Base-by-base conservation (phyloP, 2,888 invertebrate genomes). In the Calameuta filiformis region DNA sequence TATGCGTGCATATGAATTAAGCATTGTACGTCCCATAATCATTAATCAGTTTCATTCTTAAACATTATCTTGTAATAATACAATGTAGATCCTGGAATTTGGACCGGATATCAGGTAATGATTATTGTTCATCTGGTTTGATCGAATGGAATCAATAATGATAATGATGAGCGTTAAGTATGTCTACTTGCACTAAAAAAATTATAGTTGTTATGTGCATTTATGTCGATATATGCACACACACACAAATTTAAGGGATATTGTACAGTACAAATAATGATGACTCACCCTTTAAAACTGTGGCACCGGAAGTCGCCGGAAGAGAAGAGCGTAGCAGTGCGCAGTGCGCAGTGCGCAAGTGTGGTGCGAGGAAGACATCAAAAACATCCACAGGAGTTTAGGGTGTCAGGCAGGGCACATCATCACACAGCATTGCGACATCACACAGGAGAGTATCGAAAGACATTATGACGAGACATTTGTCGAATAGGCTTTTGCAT, bases 241-340 rank as follows among this genome's bases (percentile, higher is more conserved):
- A 35, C 11, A 35, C 0, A 35, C 11, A 23, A 6, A 40, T 40
- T 23, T 56, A 23, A 56, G 9, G 23, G 23, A 56, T 56, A 23
- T 35, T 6, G 4, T 56, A 56, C 40, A 23, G 40, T 56, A 71
- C 71, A 31, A 15, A 11, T 15, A 30, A 30, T 9, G 12, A 15
- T 33, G 82, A 91, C 91, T 91, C 87, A 91, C 91, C 91, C 91
- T 85, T 90, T 90, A 85, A 91, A 91, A 82, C 91, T 91, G 90
- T 83, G 85, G 83, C 83, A 82, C 84, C 69, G 85, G 85, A 84
- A 85, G 87, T 87, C 84, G 89, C 85, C 87, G 87, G 86, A 84
- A 85, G 87, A 85, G 87, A 83, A 87, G 88, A 88, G 88, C 88
- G 89, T 85, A 81, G 82, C 86, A 87, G 90, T 89, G 90, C 88